Evolutionary conservation across 2,113 vertebrate species (phyloP).

Genomic region (Myrmecobius fasciatus): DNA sequence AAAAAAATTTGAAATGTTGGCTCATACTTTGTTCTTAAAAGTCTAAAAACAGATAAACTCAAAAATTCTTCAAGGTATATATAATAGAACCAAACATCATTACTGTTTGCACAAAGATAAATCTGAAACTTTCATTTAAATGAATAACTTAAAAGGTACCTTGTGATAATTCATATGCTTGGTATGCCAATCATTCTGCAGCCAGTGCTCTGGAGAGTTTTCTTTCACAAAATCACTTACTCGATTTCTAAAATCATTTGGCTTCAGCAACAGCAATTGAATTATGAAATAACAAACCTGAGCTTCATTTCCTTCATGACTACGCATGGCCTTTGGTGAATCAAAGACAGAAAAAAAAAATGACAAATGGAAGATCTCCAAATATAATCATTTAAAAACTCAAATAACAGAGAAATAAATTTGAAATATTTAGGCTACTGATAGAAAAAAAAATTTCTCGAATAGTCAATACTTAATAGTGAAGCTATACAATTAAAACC

Average conservation of each 20-base stretch:
- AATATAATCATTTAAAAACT: neutral
- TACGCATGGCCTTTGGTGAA: conserved; percentile 93
- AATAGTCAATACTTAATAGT: neutral
- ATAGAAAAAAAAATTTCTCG: neutral
- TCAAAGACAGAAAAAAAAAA: conserved; percentile 42
- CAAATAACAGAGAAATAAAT: neutral
- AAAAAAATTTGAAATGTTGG: neutral
- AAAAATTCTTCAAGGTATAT: neutral
- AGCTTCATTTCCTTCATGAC: conserved; percentile 98
- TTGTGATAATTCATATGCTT: conserved; percentile 99
- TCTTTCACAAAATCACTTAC: conserved; percentile 99
- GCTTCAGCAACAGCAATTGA: conserved; percentile 96
- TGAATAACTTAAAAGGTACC: conserved; percentile 80
- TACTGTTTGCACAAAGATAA: neutral
- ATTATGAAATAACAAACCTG: conserved; percentile 99
- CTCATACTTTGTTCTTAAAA: neutral
- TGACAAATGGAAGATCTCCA: neutral
- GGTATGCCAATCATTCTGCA: conserved; percentile 99
- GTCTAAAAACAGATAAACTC: neutral
- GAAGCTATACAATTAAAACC: too few species aligned
- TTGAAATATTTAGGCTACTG: neutral
- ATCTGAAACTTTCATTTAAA: neutral
- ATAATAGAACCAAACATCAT: neutral
- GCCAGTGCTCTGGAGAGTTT: conserved; percentile 98
- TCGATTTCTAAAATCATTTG: conserved; percentile 98